These are phyloP conservation scores for Apogon hyalosoma DNA, from an alignment of 2,797 vertebrate species.

Conservation along the genomic window DNA sequence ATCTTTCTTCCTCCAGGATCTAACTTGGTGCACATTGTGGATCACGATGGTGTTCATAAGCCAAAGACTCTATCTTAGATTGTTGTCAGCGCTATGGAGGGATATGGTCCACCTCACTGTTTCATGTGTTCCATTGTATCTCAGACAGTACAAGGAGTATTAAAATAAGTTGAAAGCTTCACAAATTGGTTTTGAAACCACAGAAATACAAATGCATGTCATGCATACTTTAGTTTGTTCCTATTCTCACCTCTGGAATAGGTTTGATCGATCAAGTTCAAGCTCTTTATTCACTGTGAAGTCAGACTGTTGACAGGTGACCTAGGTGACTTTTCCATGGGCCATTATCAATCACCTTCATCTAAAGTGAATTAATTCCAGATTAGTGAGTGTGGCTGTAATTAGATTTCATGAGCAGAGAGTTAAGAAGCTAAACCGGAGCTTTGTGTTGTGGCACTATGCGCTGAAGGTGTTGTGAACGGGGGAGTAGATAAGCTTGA, in stretches of 20 bases:
- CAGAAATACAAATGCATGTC: neutral
- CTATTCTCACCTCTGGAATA: slow-evolving; percentile 23
- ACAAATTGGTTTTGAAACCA: neutral
- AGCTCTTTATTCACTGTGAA: slow-evolving; percentile 51
- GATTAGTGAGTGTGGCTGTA: slow-evolving; percentile 75
- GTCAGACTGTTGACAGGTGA: slow-evolving; percentile 57
- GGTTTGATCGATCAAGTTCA: slow-evolving; percentile 56
- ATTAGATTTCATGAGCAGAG: slow-evolving; percentile 75
- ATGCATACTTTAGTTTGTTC: slow-evolving; percentile 1
- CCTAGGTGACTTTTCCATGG: slow-evolving; percentile 69
- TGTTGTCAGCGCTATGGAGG: slow-evolving; percentile 56
- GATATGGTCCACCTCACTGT: slow-evolving; percentile 61
- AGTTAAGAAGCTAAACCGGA: slow-evolving; percentile 64
- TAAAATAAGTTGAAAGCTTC: neutral
- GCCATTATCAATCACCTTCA: slow-evolving; percentile 79
- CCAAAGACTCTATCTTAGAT: slow-evolving; percentile 60
- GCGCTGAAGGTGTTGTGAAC: slow-evolving; percentile 70
- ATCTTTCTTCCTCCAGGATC: slow-evolving; percentile 48
- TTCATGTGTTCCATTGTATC: slow-evolving; percentile 49
- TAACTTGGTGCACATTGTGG: slow-evolving; percentile 69
- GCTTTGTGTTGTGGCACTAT: slow-evolving; percentile 43
- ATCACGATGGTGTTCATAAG: slow-evolving; percentile 59
- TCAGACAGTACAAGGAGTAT: slow-evolving; percentile 42
- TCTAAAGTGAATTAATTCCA: slow-evolving; percentile 80
- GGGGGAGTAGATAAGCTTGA: slow-evolving; percentile 70